Evolutionary conservation across 1,140 invertebrate genomes (phyloP).

Genomic region (Adoxophyes honmai): DNA sequence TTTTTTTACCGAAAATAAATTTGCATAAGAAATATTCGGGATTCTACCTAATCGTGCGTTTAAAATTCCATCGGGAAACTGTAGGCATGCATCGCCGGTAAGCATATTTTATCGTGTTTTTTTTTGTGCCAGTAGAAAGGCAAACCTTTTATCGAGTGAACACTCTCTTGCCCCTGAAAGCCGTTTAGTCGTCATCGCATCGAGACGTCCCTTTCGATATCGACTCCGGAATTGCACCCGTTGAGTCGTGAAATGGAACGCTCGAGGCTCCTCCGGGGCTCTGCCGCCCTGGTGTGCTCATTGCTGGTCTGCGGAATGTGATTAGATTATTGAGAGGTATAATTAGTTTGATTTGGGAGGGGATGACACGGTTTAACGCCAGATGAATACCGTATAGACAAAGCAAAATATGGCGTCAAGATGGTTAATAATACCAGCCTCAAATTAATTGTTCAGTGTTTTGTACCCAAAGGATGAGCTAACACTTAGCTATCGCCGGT

Average conservation of each 20-base stretch:
- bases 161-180: background rate
- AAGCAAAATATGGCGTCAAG: no score
- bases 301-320: background rate
- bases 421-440: no score
- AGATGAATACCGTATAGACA: no score
- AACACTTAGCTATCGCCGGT: no score
- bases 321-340: slow-evolving; percentile 2
- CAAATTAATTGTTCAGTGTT: no score
- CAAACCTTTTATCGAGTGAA: slow-evolving; percentile 6
- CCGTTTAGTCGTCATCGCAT: slow-evolving; percentile 14
- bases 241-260: slow-evolving; percentile 13
- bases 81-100: no score
- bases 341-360: background rate
- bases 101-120: no score
- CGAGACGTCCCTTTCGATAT: slow-evolving; percentile 11
- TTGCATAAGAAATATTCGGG: no score
- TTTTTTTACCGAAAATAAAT: no score
- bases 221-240: slow-evolving; percentile 9
- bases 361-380: background rate
- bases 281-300: background rate
- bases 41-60: no score
- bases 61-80: no score
- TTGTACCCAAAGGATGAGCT: no score
- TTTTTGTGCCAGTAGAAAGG: background rate
- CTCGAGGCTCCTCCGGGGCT: background rate